Evolutionary conservation across 2,113 vertebrate genomes (phyloP).

Genomic region (Aptenodytes forsteri): DNA sequence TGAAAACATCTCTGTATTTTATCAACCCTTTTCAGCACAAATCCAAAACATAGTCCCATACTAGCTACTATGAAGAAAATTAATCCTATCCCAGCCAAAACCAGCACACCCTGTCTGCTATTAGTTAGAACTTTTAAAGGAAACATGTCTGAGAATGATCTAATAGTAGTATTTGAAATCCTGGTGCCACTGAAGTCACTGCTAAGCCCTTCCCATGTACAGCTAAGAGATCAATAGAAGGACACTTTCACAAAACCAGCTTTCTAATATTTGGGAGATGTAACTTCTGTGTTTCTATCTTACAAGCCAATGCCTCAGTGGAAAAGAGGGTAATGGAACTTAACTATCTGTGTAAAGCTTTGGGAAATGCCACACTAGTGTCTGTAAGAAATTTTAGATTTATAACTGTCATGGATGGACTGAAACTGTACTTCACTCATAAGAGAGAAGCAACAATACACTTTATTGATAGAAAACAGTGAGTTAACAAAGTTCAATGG

Average conservation of each 20-base stretch:
- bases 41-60: no score
- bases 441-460: no score
- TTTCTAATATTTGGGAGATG: not conserved
- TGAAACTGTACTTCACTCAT: no score
- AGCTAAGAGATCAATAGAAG: not conserved
- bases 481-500: no score
- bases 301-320: not conserved
- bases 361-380: not conserved
- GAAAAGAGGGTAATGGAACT: not conserved
- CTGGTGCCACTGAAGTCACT: not conserved
- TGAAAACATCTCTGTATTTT: no score
- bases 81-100: no score
- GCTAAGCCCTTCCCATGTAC: not conserved
- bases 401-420: not conserved
- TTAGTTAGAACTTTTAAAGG: not conserved
- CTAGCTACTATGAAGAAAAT: no score
- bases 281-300: not conserved
- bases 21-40: no score
- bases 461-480: no score
- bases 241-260: not conserved
- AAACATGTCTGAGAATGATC: not conserved
- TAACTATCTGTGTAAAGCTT: not conserved
- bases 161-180: not conserved
- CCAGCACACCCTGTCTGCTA: not conserved
- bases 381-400: not conserved